Conservation (phyloP, 2,797 vertebrate species). For the Buphagus erythrorhynchus region DNA sequence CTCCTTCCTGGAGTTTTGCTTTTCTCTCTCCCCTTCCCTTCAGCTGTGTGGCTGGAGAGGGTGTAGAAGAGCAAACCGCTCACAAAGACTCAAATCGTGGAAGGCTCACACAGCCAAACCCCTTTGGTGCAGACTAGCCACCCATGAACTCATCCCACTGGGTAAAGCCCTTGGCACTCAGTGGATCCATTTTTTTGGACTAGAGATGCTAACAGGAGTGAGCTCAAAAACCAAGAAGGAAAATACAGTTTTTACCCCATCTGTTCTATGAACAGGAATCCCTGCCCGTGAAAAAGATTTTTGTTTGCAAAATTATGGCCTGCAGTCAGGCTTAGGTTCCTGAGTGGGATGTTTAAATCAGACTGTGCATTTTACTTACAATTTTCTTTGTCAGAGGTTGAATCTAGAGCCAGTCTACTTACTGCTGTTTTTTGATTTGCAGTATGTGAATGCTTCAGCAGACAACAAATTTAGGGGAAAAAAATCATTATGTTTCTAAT, state of each 20-base stretch:
- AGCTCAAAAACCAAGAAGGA: background rate
- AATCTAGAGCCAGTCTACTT: background rate
- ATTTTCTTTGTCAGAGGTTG: background rate
- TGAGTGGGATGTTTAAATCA: background rate
- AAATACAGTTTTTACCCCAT: background rate
- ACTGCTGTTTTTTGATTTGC: background rate
- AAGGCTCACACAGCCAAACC: background rate
- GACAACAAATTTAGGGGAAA: background rate
- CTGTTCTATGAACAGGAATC: background rate
- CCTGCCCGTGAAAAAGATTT: background rate
- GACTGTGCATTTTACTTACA: background rate
- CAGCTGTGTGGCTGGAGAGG: slow-evolving; percentile 20
- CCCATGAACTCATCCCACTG: slow-evolving; percentile 13
- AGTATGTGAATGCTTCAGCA: background rate
- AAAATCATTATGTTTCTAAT: background rate
- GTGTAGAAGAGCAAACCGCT: background rate
- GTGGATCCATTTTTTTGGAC: background rate
- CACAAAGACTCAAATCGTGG: slow-evolving; percentile 36
- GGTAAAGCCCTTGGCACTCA: background rate
- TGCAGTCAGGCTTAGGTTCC: background rate
- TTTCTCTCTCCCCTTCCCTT: background rate
- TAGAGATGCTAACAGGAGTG: background rate
- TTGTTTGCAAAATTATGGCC: background rate
- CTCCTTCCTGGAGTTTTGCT: slow-evolving; percentile 48
- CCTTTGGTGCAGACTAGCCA: slow-evolving; percentile 14